A percentile compares a stretch with the other conserved stretches of the same genome.
Conservation (phyloP, 2,113 vertebrate species). For the Hippocampus abdominalis region DNA sequence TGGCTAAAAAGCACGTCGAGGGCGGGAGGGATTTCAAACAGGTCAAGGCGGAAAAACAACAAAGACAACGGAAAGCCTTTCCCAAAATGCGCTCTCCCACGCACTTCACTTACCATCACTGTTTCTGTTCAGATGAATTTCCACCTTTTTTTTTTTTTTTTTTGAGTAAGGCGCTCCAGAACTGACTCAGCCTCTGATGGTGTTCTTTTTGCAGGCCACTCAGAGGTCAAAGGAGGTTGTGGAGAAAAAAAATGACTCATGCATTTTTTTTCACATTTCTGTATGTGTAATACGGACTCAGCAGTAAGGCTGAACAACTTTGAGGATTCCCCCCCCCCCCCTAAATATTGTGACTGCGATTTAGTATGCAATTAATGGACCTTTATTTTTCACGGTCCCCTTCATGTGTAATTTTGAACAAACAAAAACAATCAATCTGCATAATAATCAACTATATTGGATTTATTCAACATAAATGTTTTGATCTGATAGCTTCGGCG, state of each 20-base stretch:
- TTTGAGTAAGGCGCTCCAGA: not conserved
- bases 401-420: too few relatives aligned
- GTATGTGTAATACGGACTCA: not conserved
- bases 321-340: too few relatives aligned
- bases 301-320: not conserved
- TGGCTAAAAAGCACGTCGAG: not conserved
- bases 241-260: not conserved
- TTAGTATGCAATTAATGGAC: too few relatives aligned
- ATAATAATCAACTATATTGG: too few relatives aligned
- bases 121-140: not conserved
- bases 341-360: too few relatives aligned
- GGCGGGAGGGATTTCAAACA: not conserved
- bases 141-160: not conserved
- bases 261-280: not conserved
- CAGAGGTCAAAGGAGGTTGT: not conserved
- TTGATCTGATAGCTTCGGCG: too few relatives aligned
- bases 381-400: too few relatives aligned
- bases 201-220: not conserved
- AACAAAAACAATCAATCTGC: too few relatives aligned
- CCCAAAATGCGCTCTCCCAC: not conserved
- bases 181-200: constrained; percentile 8
- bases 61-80: not conserved
- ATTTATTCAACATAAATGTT: too few relatives aligned
- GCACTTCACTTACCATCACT: not conserved
- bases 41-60: constrained; percentile 1